Evolutionary conservation across 2,888 invertebrate genomes (phyloP).

Genomic region (Dryadula phaetusa): DNA sequence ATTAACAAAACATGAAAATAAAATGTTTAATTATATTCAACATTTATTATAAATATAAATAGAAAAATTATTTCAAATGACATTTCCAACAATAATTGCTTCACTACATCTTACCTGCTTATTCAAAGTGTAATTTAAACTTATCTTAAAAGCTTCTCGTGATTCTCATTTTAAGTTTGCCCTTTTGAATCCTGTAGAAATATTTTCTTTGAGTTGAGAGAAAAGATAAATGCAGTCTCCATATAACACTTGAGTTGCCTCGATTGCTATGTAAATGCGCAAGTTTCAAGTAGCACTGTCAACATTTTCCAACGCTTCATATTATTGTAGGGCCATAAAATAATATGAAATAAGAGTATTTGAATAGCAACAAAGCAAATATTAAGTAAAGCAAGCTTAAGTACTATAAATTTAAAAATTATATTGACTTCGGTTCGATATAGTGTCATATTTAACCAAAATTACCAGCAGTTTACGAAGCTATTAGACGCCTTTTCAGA

Average conservation of each 20-base stretch:
- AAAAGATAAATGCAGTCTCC: constrained; percentile 29
- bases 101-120: constrained; percentile 1
- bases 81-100: constrained; percentile 1
- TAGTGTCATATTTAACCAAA: neutral
- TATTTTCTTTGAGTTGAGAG: constrained; percentile 25
- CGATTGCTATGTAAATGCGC: constrained; percentile 26
- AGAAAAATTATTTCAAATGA: neutral
- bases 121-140: constrained; percentile 2
- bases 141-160: constrained; percentile 10
- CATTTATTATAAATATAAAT: neutral
- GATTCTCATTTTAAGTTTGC: constrained; percentile 19
- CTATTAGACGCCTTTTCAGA: too few species aligned
- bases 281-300: constrained; percentile 27
- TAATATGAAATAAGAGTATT: neutral
- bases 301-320: constrained; percentile 13
- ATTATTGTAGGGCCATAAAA: constrained; percentile 8
- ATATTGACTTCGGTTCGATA: neutral
- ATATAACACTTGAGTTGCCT: constrained; percentile 22
- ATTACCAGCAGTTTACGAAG: too few species aligned
- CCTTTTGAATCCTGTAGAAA: constrained; percentile 19
- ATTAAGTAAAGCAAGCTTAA: too few species aligned
- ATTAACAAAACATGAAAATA: neutral
- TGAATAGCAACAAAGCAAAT: too few species aligned
- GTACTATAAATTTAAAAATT: neutral
- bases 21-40: neutral